Evolutionary conservation across 2,888 invertebrate genomes (phyloP), one percentile per base, ranked within the genome.

Genomic region (Diogma glabrata): DNA sequence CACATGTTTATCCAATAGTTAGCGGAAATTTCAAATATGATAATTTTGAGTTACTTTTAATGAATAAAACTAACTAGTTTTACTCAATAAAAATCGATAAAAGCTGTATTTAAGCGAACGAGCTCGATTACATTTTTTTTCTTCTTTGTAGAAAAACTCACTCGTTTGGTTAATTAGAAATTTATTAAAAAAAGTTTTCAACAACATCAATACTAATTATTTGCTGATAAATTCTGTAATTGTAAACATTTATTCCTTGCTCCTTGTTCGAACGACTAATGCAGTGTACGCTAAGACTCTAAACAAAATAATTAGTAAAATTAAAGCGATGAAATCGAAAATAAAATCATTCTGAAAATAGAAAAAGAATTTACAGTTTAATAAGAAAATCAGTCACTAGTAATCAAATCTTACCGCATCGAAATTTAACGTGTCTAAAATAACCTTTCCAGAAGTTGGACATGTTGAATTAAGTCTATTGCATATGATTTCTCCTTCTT

Each of bases 401-500:
- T 22, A n/a, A 12, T 19, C 5, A 30, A 33, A 10, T 24, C 60
- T 62, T 67, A 85, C 86, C 75, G 81, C 78, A 17, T 77, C 74
- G 63, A 91, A 91, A 66, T 85, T 86, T 24, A 85, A 77, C 0
- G 83, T 84, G 61, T 86, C 82, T 52, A 92, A 71, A 49, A 92
- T 82, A 47, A 86, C 80, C 53, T 79, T 78, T 0, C 92, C 92
- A 22, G 81, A 81, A 30, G 77, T 79, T 0, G 86, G 87, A 60
- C 91, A 90, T 3, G 87, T 84, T 49, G 81, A 76, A 70, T 85
- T 86, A 57, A 78, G 77, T 23, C 78, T 70, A 2, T 81, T 81
- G 63, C 90, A 91, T 2, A 77, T 77, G 59, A 93, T 91, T 59
- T 76, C 72, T 5, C 82, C 81, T 49, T 75, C 69, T 30, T 82